Evolutionary conservation across 37 sponge, comb jelly and placozoan genomes (phyloP).

Genomic region (Tethya wilhelma): DNA sequence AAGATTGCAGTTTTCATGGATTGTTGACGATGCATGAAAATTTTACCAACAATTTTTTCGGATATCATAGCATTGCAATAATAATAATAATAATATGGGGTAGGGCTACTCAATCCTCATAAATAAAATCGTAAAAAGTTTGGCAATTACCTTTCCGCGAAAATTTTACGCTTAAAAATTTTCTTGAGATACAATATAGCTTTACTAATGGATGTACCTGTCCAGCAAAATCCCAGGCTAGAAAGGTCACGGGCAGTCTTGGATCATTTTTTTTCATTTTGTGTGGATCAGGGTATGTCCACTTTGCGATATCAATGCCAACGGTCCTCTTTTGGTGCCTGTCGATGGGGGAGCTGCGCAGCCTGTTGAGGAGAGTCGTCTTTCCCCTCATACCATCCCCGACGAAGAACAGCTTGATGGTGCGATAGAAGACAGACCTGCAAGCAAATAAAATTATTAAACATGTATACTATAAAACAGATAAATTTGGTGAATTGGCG

Average conservation of each 20-base stretch:
- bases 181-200: too few relatives aligned
- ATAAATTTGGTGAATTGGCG: too few relatives aligned
- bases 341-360: slow-evolving; percentile 26
- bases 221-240: slow-evolving; percentile 94
- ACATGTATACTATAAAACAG: too few relatives aligned
- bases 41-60: too few relatives aligned
- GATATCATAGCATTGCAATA: too few relatives aligned
- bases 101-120: too few relatives aligned
- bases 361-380: slow-evolving; percentile 84
- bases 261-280: neutral
- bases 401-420: slow-evolving; percentile 87
- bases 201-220: slow-evolving; percentile 37
- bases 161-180: too few relatives aligned
- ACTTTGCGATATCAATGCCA: slow-evolving; percentile 81
- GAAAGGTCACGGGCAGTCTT: slow-evolving; percentile 45
- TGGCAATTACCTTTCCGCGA: too few relatives aligned
- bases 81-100: too few relatives aligned
- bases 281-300: slow-evolving; percentile 31
- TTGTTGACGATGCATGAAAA: neutral
- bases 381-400: slow-evolving; percentile 80
- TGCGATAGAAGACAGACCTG: slow-evolving; percentile 69
- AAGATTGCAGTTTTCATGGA: neutral
- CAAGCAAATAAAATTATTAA: neutral
- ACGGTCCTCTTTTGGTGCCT: slow-evolving; percentile 39
- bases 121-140: too few relatives aligned